Conservation (phyloP, 2,888 invertebrate genomes). For the Leuctra nigra region DNA sequence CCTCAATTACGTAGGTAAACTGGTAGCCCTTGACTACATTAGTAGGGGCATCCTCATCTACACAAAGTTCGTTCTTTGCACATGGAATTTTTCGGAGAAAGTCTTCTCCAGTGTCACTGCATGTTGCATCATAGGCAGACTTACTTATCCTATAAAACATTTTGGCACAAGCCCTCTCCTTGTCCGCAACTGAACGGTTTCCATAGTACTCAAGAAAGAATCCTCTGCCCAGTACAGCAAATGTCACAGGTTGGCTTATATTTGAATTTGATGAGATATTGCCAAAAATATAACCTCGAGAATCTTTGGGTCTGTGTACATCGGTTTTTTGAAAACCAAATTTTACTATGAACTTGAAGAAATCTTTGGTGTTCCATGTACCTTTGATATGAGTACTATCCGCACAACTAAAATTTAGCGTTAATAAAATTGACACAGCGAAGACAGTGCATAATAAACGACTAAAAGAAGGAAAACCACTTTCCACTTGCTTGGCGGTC, state of each 20-base stretch:
- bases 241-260: slow-evolving; percentile 63
- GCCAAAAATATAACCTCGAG: slow-evolving; percentile 93
- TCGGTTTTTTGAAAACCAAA: slow-evolving; percentile 97
- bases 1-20: slow-evolving; percentile 89
- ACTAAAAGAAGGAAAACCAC: neutral
- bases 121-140: slow-evolving; percentile 77
- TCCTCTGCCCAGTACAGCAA: slow-evolving; percentile 84
- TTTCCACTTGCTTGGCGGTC: neutral
- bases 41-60: slow-evolving; percentile 77
- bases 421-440: neutral
- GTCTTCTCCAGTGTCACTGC: slow-evolving; percentile 68
- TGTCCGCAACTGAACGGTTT: slow-evolving; percentile 58
- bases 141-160: slow-evolving; percentile 83
- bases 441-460: neutral
- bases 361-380: slow-evolving; percentile 59
- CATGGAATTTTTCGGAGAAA: slow-evolving; percentile 85
- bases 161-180: slow-evolving; percentile 67
- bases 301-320: slow-evolving; percentile 72
- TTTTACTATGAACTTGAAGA: slow-evolving; percentile 88
- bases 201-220: slow-evolving; percentile 88
- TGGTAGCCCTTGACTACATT: slow-evolving; percentile 85
- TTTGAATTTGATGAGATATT: slow-evolving; percentile 73
- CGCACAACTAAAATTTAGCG: neutral
- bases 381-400: slow-evolving; percentile 52
- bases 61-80: slow-evolving; percentile 62